Conservation (phyloP, 1,140 invertebrate species). For the Drosophila sulfurigaster region DNA sequence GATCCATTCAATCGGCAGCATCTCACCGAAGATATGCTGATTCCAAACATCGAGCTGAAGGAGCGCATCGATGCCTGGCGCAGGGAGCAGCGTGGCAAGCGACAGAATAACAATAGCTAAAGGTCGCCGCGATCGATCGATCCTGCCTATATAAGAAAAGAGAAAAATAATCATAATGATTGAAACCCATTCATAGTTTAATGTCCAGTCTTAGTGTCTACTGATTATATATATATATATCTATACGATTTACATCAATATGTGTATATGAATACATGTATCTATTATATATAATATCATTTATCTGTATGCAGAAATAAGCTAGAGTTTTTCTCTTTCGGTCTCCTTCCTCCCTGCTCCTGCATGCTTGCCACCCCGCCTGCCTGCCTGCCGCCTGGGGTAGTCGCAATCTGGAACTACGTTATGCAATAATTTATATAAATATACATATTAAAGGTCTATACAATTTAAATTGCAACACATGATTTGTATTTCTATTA, state of each 20-base stretch:
- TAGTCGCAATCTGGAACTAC: slow-evolving; percentile 3
- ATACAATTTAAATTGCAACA: background rate
- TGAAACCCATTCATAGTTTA: slow-evolving; percentile 61
- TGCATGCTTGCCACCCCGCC: too few relatives aligned
- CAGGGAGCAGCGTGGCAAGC: slow-evolving; percentile 88
- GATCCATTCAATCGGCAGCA: slow-evolving; percentile 99
- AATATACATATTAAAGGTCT: slow-evolving; percentile 9
- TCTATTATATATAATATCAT: slow-evolving; percentile 4
- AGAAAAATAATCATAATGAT: background rate
- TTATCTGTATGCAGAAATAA: slow-evolving; percentile 6
- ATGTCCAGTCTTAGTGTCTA: slow-evolving; percentile 78
- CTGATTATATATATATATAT: slow-evolving; percentile 22
- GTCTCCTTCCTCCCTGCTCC: slow-evolving; percentile 3
- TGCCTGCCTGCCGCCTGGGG: slow-evolving; percentile 2
- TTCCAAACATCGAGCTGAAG: slow-evolving; percentile 90
- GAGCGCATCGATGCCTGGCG: slow-evolving; percentile 92
- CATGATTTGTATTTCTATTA: background rate
- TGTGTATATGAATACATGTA: slow-evolving; percentile 36
- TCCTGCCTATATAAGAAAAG: slow-evolving; percentile 8
- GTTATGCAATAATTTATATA: slow-evolving; percentile 20
- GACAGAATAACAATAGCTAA: slow-evolving; percentile 76
- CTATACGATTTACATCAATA: slow-evolving; percentile 30
- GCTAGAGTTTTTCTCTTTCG: slow-evolving; percentile 11
- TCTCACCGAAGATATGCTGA: slow-evolving; percentile 94
- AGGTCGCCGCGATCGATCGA: background rate